Percentiles rank a stretch among this genome's conserved stretches.
Conservation (phyloP, 2,888 invertebrate species). For the Microchrysa polita region DNA sequence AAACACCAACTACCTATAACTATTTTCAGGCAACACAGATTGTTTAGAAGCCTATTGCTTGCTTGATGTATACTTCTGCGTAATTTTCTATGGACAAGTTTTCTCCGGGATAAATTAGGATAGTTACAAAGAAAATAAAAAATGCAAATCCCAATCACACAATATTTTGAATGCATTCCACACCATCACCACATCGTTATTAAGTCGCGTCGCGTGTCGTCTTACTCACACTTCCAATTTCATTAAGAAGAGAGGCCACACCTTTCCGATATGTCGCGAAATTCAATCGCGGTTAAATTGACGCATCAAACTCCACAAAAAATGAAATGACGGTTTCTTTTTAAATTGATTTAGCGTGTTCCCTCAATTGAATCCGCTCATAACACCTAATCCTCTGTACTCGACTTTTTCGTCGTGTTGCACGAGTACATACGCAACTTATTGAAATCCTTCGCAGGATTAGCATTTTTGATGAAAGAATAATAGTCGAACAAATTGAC, state of each 20-base stretch:
- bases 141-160: too few relatives aligned
- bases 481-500: constrained; percentile 48
- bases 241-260: background rate
- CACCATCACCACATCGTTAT: too few relatives aligned
- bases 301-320: background rate
- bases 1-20: too few relatives aligned
- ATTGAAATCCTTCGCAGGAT: constrained; percentile 44
- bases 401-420: constrained; percentile 22
- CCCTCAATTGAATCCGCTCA: constrained; percentile 34
- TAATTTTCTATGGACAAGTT: too few relatives aligned
- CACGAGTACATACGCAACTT: constrained; percentile 19
- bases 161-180: too few relatives aligned
- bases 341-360: constrained; percentile 29
- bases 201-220: background rate
- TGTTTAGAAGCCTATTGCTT: too few relatives aligned
- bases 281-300: constrained; percentile 13
- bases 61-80: too few relatives aligned
- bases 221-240: background rate
- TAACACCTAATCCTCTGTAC: constrained; percentile 35
- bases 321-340: constrained; percentile 4
- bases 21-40: too few relatives aligned
- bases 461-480: constrained; percentile 50
- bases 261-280: too few relatives aligned
- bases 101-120: too few relatives aligned
- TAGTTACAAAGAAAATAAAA: too few relatives aligned